These are phyloP conservation scores for Glossosoma conforme DNA, from an alignment of 1,140 invertebrate species.

Conservation along the genomic window DNA sequence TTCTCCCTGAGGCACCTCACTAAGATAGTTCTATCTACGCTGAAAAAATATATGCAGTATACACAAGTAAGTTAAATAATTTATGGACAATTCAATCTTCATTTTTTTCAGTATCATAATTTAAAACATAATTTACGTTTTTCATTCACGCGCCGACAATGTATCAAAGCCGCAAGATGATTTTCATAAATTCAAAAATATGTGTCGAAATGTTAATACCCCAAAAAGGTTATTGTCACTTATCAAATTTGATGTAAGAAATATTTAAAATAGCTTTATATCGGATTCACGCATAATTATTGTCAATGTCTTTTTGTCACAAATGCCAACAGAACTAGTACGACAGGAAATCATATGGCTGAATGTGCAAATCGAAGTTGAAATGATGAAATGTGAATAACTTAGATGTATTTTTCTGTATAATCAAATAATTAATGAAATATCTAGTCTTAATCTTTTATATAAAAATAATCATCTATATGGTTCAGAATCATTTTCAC, in stretches of 20 bases:
- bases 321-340: not conserved
- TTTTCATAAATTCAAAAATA: not conserved
- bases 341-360: too few relatives aligned
- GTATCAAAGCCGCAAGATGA: too few relatives aligned
- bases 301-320: not conserved
- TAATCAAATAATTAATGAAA: not conserved
- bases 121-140: not conserved
- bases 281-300: not conserved
- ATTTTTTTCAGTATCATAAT: not conserved
- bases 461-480: not conserved
- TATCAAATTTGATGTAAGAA: not conserved
- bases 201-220: not conserved
- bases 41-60: conserved; percentile 65
- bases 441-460: not conserved
- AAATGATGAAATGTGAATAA: too few relatives aligned
- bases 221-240: not conserved
- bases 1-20: conserved; percentile 57
- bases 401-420: conserved; percentile 1
- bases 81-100: not conserved
- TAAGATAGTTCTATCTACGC: conserved; percentile 56
- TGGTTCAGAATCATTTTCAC: not conserved
- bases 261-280: not conserved
- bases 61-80: conserved; percentile 49
- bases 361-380: too few relatives aligned
- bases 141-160: not conserved